A percentile compares a stretch with the other conserved stretches of the same genome.
Evolutionary conservation across 1,140 invertebrate genomes (phyloP).

Genomic region (Condylostylus longicornis): DNA sequence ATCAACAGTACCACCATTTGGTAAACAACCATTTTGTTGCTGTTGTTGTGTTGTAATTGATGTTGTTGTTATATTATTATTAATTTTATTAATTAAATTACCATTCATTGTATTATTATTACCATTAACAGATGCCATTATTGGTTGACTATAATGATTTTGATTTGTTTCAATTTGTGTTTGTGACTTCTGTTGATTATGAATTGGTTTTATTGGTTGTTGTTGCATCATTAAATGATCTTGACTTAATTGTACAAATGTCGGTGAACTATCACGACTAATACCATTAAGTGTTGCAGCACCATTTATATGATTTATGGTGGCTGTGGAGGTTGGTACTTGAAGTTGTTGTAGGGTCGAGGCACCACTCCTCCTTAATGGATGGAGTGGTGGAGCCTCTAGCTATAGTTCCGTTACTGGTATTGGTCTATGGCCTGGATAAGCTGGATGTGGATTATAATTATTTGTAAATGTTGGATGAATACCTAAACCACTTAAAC

Average conservation of each 20-base stretch:
- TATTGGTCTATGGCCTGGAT: slow-evolving; percentile 44
- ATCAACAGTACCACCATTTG: too few relatives aligned
- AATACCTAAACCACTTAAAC: slow-evolving; percentile 39
- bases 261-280: slow-evolving; percentile 22
- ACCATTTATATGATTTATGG: slow-evolving; percentile 24
- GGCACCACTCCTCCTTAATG: slow-evolving; percentile 17
- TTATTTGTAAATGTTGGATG: slow-evolving; percentile 37
- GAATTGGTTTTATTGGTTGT: slow-evolving; percentile 1
- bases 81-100: too few relatives aligned
- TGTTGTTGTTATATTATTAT: too few relatives aligned
- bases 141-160: slow-evolving; percentile 8
- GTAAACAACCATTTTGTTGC: too few relatives aligned
- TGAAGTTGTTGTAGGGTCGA: slow-evolving; percentile 24
- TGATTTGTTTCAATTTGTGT: slow-evolving; percentile 23
- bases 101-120: not conserved
- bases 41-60: too few relatives aligned
- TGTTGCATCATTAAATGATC: slow-evolving; percentile 14
- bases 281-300: slow-evolving; percentile 14
- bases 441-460: slow-evolving; percentile 31
- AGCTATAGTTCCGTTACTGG: slow-evolving; percentile 79
- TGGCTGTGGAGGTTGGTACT: slow-evolving; percentile 20
- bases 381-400: slow-evolving; percentile 37
- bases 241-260: slow-evolving; percentile 25
- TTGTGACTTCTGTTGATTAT: slow-evolving; percentile 3
- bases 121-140: not conserved